phyloP scores from a whole-genome alignment of 2,113 vertebrate genomes.

The Nothobranchius kuhntae region DNA sequence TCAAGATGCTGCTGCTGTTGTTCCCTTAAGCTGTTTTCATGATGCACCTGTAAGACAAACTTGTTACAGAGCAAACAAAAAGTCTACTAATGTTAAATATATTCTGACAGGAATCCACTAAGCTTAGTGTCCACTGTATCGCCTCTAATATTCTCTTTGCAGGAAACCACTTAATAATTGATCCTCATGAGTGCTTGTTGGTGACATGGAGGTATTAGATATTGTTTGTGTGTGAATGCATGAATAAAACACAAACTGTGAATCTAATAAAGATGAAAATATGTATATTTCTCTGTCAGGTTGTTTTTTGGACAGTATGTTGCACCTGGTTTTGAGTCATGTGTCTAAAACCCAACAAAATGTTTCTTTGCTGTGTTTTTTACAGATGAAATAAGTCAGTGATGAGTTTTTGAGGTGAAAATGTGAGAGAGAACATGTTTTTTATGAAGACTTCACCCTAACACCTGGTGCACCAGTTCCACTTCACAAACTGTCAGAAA shows the following conservation, averaged over 20 bases:
- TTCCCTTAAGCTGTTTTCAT: background rate
- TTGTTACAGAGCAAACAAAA: background rate
- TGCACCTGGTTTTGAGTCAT: no score
- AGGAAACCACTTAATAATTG: background rate
- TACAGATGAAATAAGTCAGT: no score
- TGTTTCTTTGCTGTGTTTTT: no score
- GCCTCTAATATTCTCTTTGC: background rate
- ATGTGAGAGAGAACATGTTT: no score
- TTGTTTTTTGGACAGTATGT: background rate
- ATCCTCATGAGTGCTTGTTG: background rate
- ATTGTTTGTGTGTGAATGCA: background rate
- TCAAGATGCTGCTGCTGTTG: background rate
- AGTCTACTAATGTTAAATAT: background rate
- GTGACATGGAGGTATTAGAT: background rate
- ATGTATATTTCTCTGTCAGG: background rate
- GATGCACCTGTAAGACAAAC: background rate
- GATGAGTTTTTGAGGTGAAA: no score
- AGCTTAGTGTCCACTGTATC: background rate
- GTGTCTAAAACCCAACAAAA: no score
- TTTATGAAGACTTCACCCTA: no score
- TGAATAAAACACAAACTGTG: background rate
- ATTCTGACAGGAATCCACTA: background rate
- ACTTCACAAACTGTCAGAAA: background rate
- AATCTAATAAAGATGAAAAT: background rate
- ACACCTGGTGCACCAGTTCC: no score